Percentiles rank a stretch among this genome's conserved stretches.
Conservation (phyloP, 2,888 invertebrate genomes). For the Cyclophora albipunctata region DNA sequence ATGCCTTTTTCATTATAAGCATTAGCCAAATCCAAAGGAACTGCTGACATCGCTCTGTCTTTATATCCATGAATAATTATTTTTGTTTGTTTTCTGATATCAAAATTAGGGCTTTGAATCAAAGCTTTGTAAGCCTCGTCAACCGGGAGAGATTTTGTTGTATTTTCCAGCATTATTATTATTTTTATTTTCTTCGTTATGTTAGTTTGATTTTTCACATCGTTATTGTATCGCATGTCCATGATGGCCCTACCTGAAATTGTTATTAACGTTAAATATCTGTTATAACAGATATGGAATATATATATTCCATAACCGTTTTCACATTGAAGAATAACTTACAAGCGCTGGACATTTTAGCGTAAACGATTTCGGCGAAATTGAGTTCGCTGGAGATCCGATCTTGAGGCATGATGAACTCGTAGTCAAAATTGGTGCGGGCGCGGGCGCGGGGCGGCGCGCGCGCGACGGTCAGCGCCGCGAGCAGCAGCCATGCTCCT, state of each 20-base stretch:
- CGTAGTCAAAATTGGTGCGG: slow-evolving; percentile 8
- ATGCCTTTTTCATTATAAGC: slow-evolving; percentile 62
- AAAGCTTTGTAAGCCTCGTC: slow-evolving; percentile 51
- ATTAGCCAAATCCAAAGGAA: slow-evolving; percentile 55
- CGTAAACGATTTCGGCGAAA: slow-evolving; percentile 60
- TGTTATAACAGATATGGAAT: too few relatives aligned
- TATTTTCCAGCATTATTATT: slow-evolving; percentile 42
- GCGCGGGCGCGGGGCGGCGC: slow-evolving; percentile 15
- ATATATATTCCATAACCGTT: too few relatives aligned
- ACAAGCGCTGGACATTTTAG: slow-evolving; percentile 63
- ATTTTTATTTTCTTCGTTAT: slow-evolving; percentile 59
- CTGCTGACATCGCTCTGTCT: slow-evolving; percentile 59
- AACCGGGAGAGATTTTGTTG: slow-evolving; percentile 44
- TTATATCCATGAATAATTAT: slow-evolving; percentile 66
- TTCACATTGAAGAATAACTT: slow-evolving; percentile 27
- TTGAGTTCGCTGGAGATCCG: slow-evolving; percentile 23
- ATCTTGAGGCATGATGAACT: too few relatives aligned
- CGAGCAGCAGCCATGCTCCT: slow-evolving; percentile 44
- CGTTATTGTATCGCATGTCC: slow-evolving; percentile 51
- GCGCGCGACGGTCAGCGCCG: slow-evolving; percentile 18
- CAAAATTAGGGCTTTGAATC: slow-evolving; percentile 47
- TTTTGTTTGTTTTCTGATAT: slow-evolving; percentile 65
- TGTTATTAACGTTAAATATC: slow-evolving; percentile 1
- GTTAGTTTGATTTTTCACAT: slow-evolving; percentile 31
- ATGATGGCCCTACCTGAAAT: slow-evolving; percentile 63